A percentile compares a stretch with the other conserved stretches of the same genome.
These are phyloP conservation scores for Cyprinodon brontotheroides DNA, from an alignment of 2,113 vertebrate species.

Conservation along the genomic window DNA sequence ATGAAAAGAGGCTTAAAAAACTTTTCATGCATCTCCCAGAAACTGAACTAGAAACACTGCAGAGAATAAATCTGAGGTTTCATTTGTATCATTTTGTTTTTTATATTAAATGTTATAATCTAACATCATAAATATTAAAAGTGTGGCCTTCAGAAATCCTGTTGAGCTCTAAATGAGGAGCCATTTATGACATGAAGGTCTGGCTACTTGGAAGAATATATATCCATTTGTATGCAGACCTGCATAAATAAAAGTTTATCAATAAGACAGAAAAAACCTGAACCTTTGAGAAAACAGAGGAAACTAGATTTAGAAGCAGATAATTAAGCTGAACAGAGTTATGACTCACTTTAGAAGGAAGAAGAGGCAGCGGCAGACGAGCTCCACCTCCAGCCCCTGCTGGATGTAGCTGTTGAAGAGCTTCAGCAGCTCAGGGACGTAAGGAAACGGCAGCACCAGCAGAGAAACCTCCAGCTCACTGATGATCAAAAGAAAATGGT, in stretches of 20 bases:
- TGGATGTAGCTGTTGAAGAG: slow-evolving; percentile 88
- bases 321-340: not conserved
- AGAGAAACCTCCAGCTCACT: slow-evolving; percentile 96
- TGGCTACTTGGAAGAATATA: not conserved
- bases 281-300: not conserved
- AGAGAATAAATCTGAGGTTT: too few relatives aligned
- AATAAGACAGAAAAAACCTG: not conserved
- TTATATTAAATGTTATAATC: too few relatives aligned
- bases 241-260: not conserved
- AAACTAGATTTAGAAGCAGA: not conserved
- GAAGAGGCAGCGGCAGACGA: slow-evolving; percentile 93
- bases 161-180: not conserved
- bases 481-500: not conserved
- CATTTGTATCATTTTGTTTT: too few relatives aligned
- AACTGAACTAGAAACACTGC: too few relatives aligned
- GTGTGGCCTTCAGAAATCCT: not conserved
- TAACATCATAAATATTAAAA: too few relatives aligned
- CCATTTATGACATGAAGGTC: not conserved
- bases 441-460: slow-evolving; percentile 92
- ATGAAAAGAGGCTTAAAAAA: too few relatives aligned
- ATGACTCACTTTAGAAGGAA: slow-evolving; percentile 89
- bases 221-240: not conserved
- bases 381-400: slow-evolving; percentile 86
- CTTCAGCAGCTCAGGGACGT: slow-evolving; percentile 87
- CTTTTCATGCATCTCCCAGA: too few relatives aligned